Conservation (phyloP, 37 sponge, comb jelly and placozoan species). For the Cliona cf. orientalis region DNA sequence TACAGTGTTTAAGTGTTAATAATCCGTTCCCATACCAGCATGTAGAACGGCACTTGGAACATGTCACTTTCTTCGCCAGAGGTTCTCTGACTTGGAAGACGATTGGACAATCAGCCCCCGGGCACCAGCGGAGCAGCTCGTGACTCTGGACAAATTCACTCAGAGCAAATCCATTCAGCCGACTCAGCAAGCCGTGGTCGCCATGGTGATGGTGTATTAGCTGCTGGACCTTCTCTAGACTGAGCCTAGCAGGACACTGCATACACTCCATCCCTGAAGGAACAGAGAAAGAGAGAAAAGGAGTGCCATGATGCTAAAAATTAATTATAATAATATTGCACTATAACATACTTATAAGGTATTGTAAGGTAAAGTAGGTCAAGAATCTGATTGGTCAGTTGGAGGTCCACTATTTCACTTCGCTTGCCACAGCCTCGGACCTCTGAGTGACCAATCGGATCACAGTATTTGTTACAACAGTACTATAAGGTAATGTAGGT, state of each 20-base stretch:
- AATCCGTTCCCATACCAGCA: slow-evolving; percentile 73
- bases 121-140: slow-evolving; percentile 83
- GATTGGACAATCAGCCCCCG: slow-evolving; percentile 78
- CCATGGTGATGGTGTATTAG: slow-evolving; percentile 23
- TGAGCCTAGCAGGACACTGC: slow-evolving; percentile 37
- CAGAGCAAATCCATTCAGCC: slow-evolving; percentile 26
- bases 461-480: no score
- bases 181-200: neutral
- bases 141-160: slow-evolving; percentile 61
- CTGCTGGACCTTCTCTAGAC: slow-evolving; percentile 46
- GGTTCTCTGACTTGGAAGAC: slow-evolving; percentile 62
- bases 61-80: slow-evolving; percentile 63
- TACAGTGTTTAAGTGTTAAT: no score
- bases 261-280: slow-evolving; percentile 60
- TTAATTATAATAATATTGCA: no score
- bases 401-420: no score
- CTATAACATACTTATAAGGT: no score
- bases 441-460: no score
- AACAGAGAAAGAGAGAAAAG: no score
- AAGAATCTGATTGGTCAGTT: no score
- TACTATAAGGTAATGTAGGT: no score
- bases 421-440: no score
- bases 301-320: no score
- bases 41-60: slow-evolving; percentile 56
- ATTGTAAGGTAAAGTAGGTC: no score